Conservation (phyloP, 2,113 vertebrate species). For the Saccopteryx bilineata region DNA sequence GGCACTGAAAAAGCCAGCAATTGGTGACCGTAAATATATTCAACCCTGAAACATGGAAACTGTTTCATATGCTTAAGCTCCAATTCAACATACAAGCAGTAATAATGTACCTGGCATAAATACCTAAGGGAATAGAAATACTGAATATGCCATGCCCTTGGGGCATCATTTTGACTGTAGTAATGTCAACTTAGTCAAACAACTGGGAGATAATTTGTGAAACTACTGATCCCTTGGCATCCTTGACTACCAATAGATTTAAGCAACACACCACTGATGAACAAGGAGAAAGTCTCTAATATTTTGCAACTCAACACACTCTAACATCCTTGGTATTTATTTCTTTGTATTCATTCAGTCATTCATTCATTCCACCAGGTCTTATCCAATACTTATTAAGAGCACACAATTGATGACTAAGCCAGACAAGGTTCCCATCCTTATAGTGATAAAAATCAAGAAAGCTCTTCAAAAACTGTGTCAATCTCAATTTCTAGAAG, state of each 20-base stretch:
- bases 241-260: background rate
- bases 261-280: background rate
- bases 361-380: background rate
- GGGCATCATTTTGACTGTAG: background rate
- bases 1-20: background rate
- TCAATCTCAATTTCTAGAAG: background rate
- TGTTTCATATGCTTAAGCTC: background rate
- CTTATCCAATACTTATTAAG: background rate
- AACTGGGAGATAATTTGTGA: background rate
- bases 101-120: no score
- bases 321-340: background rate
- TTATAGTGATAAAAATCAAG: background rate
- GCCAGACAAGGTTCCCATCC: background rate
- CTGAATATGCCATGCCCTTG: rapidly evolving
- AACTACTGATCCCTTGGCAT: background rate
- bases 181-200: background rate
- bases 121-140: background rate
- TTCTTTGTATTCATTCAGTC: background rate
- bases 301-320: background rate
- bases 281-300: background rate
- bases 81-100: background rate
- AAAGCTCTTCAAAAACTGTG: background rate
- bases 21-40: background rate
- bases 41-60: background rate
- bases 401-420: background rate